These are phyloP conservation scores for Synanthedon tipuliformis DNA, from an alignment of 2,888 invertebrate genomes.

Conservation along the genomic window DNA sequence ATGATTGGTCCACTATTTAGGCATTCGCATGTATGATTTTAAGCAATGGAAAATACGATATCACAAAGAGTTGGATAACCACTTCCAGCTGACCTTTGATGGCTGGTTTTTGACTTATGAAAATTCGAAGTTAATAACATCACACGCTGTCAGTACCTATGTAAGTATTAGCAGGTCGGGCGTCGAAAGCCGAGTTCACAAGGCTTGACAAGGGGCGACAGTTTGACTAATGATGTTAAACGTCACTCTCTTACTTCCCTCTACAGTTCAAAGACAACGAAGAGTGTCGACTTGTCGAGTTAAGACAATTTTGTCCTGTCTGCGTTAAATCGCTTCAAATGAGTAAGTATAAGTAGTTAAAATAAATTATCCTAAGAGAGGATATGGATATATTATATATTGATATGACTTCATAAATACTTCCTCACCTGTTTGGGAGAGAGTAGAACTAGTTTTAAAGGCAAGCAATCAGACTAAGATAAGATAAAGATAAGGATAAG, in stretches of 20 bases:
- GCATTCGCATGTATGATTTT: no score
- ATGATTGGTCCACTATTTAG: no score
- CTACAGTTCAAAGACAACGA: constrained; percentile 6
- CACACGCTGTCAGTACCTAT: constrained; percentile 36
- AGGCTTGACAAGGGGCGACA: constrained; percentile 64
- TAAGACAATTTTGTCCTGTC: neutral
- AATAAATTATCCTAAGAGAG: neutral
- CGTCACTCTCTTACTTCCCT: constrained; percentile 41
- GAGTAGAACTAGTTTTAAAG: no score
- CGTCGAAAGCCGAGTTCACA: constrained; percentile 42
- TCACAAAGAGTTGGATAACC: no score
- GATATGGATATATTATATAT: neutral
- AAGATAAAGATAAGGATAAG: no score
- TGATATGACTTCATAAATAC: no score
- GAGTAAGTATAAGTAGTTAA: neutral
- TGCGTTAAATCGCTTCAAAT: no score
- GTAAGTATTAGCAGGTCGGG: constrained; percentile 35
- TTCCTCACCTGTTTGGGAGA: no score
- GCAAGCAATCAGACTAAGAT: no score
- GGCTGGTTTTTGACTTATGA: neutral
- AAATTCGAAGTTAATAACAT: constrained; percentile 42
- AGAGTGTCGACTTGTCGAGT: neutral
- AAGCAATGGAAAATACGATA: no score
- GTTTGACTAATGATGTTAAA: constrained; percentile 57
- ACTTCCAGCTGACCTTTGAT: no score